Evolutionary conservation across 2,888 invertebrate genomes (phyloP), one percentile per base, ranked within the genome.

Genomic region (Chirona hameri): DNA sequence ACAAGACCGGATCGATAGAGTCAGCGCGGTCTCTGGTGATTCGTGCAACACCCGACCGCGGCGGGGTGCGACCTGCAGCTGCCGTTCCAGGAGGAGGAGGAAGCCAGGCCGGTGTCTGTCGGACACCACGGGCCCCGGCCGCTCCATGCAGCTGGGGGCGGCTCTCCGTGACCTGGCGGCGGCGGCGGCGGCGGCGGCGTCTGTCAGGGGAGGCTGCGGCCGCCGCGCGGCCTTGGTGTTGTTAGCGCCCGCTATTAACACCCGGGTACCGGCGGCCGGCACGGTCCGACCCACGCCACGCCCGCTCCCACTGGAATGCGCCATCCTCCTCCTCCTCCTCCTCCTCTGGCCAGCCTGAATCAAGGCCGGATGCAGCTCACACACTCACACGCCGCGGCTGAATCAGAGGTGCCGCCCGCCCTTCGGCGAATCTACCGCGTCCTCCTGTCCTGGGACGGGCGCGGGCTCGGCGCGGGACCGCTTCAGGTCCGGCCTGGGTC

Each of bases 241-340:
- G 76, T 76, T 76, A 76, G 76, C 76, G 76, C 76, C 76, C 76
- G 76, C 76, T 39, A 76, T 76, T 76, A 76, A 9, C 76, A 24
- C 76, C 76, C 39, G 7, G 24, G 76, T 69, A 69, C 10, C 69
- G 69, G 69, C 69, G 69, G 29, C 69, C 69, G 29, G n/a, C 12
- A 15, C 69, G 27, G 9, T 27, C 29, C n/a, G n/a, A 14, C n/a
- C n/a, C n/a, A n/a, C n/a, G n/a, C 21, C 10, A 9, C 9, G n/a
- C n/a, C 65, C 69, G 69, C 69, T 29, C 29, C 69, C 69, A 4
- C 69, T 15, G 69, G 69, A 69, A 69, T 69, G 69, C n/a, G n/a
- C 14, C 69, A 27, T 65, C 65, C 4, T n/a, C n/a, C n/a, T n/a
- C n/a, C n/a, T n/a, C n/a, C n/a, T n/a, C n/a, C 10, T n/a, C 65